Conservation (phyloP, 2,888 invertebrate genomes). For the Phaedon cochleariae region DNA sequence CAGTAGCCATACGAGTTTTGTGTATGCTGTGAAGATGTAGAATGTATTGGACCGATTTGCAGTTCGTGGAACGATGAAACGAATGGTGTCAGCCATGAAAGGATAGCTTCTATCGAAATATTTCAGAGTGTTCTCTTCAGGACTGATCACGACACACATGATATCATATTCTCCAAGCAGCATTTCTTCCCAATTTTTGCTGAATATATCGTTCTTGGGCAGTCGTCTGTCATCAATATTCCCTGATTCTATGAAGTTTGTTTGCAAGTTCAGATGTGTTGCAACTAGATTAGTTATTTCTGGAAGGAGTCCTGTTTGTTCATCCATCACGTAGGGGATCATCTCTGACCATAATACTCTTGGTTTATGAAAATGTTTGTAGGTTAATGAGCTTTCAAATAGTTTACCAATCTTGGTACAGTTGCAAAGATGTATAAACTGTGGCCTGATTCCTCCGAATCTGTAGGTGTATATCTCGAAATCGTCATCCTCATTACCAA, state of each 20-base stretch:
- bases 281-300: background rate
- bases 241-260: background rate
- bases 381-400: background rate
- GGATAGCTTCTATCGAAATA: slow-evolving; percentile 5
- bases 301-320: background rate
- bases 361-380: background rate
- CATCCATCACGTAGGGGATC: background rate
- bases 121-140: background rate
- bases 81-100: background rate
- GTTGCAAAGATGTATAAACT: no score
- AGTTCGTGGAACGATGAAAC: background rate
- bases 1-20: background rate
- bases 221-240: background rate
- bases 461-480: no score
- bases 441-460: background rate
- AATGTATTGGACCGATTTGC: background rate
- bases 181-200: background rate
- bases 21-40: background rate
- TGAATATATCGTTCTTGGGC: background rate
- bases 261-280: background rate
- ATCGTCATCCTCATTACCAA: background rate
- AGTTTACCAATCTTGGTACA: no score
- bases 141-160: background rate
- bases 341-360: no score
- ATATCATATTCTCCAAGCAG: slow-evolving; percentile 2